Evolutionary conservation across 2,113 vertebrate genomes (phyloP).

Genomic region (Albula goreensis): DNA sequence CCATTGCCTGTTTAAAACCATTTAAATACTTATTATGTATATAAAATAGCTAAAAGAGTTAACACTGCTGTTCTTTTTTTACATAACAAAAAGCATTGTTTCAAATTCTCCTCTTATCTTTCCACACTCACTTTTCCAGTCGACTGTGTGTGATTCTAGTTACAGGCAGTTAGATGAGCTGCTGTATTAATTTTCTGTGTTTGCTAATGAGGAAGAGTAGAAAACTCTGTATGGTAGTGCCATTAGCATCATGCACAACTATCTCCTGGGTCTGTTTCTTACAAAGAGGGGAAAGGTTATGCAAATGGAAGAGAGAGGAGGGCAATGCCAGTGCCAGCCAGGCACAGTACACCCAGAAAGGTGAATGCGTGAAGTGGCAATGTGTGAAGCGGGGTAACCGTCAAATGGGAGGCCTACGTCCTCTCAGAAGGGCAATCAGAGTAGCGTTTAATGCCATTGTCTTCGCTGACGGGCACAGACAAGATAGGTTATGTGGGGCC

Average conservation of each 20-base stretch:
- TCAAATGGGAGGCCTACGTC: too few species aligned
- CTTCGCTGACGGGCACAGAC: constrained; percentile 40
- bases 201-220: constrained; percentile 48
- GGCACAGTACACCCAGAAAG: constrained; percentile 39
- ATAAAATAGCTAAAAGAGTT: not conserved
- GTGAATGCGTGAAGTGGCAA: constrained; percentile 34
- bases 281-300: constrained; percentile 48
- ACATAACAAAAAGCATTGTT: not conserved
- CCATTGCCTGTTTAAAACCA: not conserved
- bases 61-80: not conserved
- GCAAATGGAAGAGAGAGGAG: constrained; percentile 44
- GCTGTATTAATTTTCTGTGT: constrained; percentile 30
- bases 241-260: constrained; percentile 38
- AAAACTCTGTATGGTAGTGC: constrained; percentile 48
- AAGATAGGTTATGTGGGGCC: constrained; percentile 42
- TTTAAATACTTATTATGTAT: not conserved
- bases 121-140: not conserved
- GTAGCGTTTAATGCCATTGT: constrained; percentile 42
- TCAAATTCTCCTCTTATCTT: not conserved
- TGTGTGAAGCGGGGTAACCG: not conserved
- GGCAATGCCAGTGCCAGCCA: constrained; percentile 29
- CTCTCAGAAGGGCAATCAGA: constrained; percentile 32
- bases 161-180: constrained; percentile 24
- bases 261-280: constrained; percentile 50
- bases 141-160: constrained; percentile 16